Base-by-base conservation (phyloP, 1,140 invertebrate species). In the Onthophagus taurus region DNA sequence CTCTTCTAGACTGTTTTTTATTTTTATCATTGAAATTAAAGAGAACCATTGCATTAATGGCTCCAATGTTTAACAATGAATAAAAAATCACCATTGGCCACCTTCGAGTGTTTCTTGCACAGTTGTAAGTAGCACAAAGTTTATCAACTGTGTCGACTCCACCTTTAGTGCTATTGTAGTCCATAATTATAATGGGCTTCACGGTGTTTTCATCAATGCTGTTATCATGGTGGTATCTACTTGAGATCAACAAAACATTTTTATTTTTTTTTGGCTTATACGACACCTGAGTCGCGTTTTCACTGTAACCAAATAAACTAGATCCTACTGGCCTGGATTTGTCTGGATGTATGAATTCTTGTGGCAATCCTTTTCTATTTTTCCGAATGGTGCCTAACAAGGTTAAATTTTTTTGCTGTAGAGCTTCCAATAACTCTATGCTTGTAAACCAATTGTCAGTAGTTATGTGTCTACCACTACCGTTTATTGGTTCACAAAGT, bases 61-160 rank as follows among this genome's bases (percentile, higher is more conserved):
- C n/a, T n/a, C n/a, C n/a, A n/a, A n/a, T n/a, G n/a, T n/a, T n/a
- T n/a, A n/a, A n/a, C n/a, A n/a, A n/a, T n/a, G n/a, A n/a, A n/a
- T 53, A 64, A 45, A 61, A 56, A 17, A 62, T 51, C 9, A 54
- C 51, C 47, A 58, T 50, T n/a, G 56, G 52, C 60, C 57, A 63
- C 13, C 53, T 26, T 16, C 34, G 39, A 11, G 38, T 50, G 23
- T 52, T 52, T 34, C 52, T 42, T 11, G 44, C 37, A 20, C 14
- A 12, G 19, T 43, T 43, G n/a, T 50, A 50, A 12, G n/a, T 53
- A 9, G 60, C 54, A 38, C 57, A 60, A 54, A 69, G 59, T 53
- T 65, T 54, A 51, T 70, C 61, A 13, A 70, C 58, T 12, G 47
- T 57, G 50, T 54, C 53, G 45, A 58, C 48, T 13, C 59, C 57